phyloP scores from a whole-genome alignment of 2,797 vertebrate species.

The Poeciliopsis turneri region DNA sequence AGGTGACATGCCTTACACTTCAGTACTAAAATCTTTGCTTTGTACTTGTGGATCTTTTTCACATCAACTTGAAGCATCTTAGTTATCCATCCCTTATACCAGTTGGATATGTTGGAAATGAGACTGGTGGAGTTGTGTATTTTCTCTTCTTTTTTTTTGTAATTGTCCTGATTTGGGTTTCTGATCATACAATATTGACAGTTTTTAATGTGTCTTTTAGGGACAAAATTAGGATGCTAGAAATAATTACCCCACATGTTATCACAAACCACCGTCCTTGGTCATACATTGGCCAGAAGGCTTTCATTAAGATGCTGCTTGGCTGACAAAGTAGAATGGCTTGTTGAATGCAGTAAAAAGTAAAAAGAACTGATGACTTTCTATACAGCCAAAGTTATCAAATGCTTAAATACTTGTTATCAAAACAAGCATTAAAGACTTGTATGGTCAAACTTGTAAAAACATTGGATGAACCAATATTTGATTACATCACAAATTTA shows the following conservation, averaged over 20 bases:
- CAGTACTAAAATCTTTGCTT: background rate
- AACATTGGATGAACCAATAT: background rate
- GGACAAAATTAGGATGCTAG: slow-evolving; percentile 34
- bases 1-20: background rate
- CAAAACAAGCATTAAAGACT: background rate
- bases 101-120: background rate
- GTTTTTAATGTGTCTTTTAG: background rate
- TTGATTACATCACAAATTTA: background rate
- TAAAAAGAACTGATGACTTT: slow-evolving; percentile 28
- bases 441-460: background rate
- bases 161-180: background rate
- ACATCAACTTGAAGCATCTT: background rate
- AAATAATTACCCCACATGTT: slow-evolving; percentile 41
- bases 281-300: slow-evolving; percentile 48
- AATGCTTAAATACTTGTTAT: background rate
- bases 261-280: slow-evolving; percentile 62
- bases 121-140: background rate
- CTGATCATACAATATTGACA: background rate
- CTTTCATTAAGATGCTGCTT: slow-evolving; percentile 55
- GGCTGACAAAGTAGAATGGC: slow-evolving; percentile 51
- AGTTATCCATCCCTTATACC: background rate
- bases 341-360: slow-evolving; percentile 63
- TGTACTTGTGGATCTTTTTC: background rate
- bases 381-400: slow-evolving; percentile 7
- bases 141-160: background rate